Evolutionary conservation across 2,113 vertebrate species (phyloP).

Genomic region (Laterallus jamaicensis): DNA sequence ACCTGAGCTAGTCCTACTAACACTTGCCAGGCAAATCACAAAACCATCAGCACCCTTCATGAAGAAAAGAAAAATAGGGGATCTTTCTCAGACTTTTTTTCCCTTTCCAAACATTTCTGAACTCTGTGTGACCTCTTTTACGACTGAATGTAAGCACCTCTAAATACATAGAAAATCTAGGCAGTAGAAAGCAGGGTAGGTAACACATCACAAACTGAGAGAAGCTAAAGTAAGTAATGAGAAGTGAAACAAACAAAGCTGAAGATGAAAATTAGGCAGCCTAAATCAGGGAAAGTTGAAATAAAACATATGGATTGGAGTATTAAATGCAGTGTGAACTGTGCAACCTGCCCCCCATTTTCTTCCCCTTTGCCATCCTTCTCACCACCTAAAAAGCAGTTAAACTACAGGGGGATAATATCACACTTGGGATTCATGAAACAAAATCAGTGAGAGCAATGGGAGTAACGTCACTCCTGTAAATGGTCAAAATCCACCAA

Average conservation of each 20-base stretch:
- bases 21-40: conserved; percentile 10
- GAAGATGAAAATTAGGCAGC: conserved; percentile 42
- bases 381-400: conserved; percentile 52
- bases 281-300: conserved; percentile 57
- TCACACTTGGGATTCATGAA: conserved; percentile 63
- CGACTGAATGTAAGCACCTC: conserved; percentile 67
- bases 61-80: conserved; percentile 12
- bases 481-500: conserved; percentile 63
- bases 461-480: conserved; percentile 57
- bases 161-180: conserved; percentile 24
- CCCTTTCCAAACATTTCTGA: conserved; percentile 78
- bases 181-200: conserved; percentile 17
- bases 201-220: conserved; percentile 23
- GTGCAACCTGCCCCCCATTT: not conserved
- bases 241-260: conserved; percentile 47
- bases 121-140: conserved; percentile 78
- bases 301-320: conserved; percentile 1
- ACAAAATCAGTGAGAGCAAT: conserved; percentile 54
- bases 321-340: not conserved
- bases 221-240: conserved; percentile 5
- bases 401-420: conserved; percentile 48
- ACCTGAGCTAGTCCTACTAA: not conserved
- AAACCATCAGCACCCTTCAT: not conserved
- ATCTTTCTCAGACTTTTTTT: conserved; percentile 35
- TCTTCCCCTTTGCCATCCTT: not conserved